Evolutionary conservation across 2,113 vertebrate genomes (phyloP), one percentile per base, ranked within the genome.

Genomic region (Cromileptes altivelis): DNA sequence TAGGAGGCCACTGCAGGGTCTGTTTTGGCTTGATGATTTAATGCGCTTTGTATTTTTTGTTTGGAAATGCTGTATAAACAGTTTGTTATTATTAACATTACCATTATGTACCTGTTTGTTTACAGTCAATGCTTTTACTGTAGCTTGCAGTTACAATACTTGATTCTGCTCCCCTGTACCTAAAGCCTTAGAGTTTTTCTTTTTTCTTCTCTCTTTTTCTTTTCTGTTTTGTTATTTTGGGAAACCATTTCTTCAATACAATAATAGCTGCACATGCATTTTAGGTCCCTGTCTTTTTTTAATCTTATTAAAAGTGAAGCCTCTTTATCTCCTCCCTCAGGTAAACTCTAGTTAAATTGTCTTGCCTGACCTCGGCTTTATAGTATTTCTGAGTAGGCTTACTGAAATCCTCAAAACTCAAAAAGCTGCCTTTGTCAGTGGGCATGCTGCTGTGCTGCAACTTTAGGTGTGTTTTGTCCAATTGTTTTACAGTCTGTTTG

Each of bases 311-410:
- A 80, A 58, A 71, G 42, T 25, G 40, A 65, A 27, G 55, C 4
- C 8, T 72, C 64, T 72, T 85, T 75, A 71, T 85, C 33, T 71
- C 69, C 19, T 72, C 37, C 50, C 37, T 58, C 14, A 78, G 69
- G 52, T 68, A 81, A 82, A 89, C 37, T 83, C 50, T 1, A 7
- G 76, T 23, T 81, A 70, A 83, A 89, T 57, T 75, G n/a, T 81
- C 56, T 50, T n/a, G 57, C 52, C 73, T 62, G 73, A 89, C 79
- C 65, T 75, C 19, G 13, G 53, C 78, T 73, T 72, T 81, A 6
- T 73, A 65, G 45, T 68, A 53, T 82, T 76, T 76, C 37, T 71
- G 52, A 69, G 64, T 14, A 11, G 75, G 75, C 50, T 81, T 81
- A 82, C 62, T 82, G 53, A 70, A 82, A 77, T 84, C 75, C 78